Conservation (phyloP, 1,140 invertebrate genomes). For the Drosophila funebris region DNA sequence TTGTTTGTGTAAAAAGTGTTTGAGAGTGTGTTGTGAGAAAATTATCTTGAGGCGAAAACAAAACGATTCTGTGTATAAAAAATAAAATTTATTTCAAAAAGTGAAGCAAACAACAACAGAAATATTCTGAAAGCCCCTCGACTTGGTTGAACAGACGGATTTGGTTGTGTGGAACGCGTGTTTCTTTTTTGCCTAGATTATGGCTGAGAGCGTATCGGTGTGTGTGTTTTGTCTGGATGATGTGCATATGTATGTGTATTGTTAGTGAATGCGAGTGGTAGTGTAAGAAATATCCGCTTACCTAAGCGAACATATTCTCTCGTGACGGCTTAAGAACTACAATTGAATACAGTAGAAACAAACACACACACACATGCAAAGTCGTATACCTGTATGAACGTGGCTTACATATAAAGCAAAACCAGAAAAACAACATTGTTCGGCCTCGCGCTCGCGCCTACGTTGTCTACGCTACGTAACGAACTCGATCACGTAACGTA, state of each 20-base stretch:
- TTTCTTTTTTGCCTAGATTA: slow-evolving; percentile 40
- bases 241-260: slow-evolving; percentile 37
- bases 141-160: background rate
- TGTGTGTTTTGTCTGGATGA: slow-evolving; percentile 41
- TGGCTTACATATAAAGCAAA: slow-evolving; percentile 74
- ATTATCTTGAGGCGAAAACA: slow-evolving; percentile 26
- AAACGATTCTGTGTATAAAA: slow-evolving; percentile 24
- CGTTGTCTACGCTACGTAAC: slow-evolving; percentile 36
- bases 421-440: slow-evolving; percentile 83
- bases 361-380: slow-evolving; percentile 32
- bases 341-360: slow-evolving; percentile 38
- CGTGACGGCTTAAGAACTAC: slow-evolving; percentile 60
- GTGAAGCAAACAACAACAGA: slow-evolving; percentile 30
- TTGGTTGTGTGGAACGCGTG: slow-evolving; percentile 29
- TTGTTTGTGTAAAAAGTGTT: slow-evolving; percentile 47
- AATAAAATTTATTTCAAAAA: slow-evolving; percentile 30
- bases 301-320: slow-evolving; percentile 77
- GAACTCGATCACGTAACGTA: slow-evolving; percentile 37
- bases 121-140: slow-evolving; percentile 4
- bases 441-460: slow-evolving; percentile 34
- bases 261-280: slow-evolving; percentile 51
- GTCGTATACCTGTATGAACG: slow-evolving; percentile 38
- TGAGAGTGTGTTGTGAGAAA: slow-evolving; percentile 16
- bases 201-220: slow-evolving; percentile 33
- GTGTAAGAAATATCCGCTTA: slow-evolving; percentile 71